A percentile compares a stretch with the other conserved stretches of the same genome.
These are phyloP conservation scores for Xanthorhoe designata DNA, from an alignment of 2,888 invertebrate genomes.

Conservation along the genomic window DNA sequence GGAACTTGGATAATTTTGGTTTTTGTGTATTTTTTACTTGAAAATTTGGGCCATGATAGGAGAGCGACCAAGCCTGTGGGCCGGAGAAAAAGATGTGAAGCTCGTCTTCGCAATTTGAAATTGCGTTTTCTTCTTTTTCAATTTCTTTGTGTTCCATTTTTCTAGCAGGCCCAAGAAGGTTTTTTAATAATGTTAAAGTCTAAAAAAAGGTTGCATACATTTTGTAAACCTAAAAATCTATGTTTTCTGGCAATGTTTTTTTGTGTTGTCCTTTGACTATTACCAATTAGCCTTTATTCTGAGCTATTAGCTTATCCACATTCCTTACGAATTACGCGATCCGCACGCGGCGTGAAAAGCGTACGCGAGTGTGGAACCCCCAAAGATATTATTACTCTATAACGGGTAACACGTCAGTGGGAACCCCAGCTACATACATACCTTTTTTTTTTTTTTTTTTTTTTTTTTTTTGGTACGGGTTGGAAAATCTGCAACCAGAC, in stretches of 20 bases:
- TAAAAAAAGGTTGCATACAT: constrained; percentile 1
- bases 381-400: too few species aligned
- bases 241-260: not conserved
- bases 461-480: too few species aligned
- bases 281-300: too few species aligned
- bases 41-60: constrained; percentile 72
- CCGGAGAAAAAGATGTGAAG: constrained; percentile 56
- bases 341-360: too few species aligned
- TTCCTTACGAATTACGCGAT: too few species aligned
- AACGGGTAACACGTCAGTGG: too few species aligned
- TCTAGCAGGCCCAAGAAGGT: constrained; percentile 22
- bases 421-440: too few species aligned
- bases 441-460: too few species aligned
- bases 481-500: too few species aligned
- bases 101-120: constrained; percentile 53
- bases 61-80: constrained; percentile 52
- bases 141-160: constrained; percentile 37
- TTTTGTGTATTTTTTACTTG: constrained; percentile 58
- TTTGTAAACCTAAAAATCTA: not conserved
- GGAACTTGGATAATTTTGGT: constrained; percentile 54
- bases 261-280: not conserved
- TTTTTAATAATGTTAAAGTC: constrained; percentile 7
- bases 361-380: too few species aligned
- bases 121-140: constrained; percentile 51
- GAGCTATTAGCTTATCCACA: too few species aligned